Conservation (phyloP, 1,140 invertebrate species). For the Drosophila mojavensis region DNA sequence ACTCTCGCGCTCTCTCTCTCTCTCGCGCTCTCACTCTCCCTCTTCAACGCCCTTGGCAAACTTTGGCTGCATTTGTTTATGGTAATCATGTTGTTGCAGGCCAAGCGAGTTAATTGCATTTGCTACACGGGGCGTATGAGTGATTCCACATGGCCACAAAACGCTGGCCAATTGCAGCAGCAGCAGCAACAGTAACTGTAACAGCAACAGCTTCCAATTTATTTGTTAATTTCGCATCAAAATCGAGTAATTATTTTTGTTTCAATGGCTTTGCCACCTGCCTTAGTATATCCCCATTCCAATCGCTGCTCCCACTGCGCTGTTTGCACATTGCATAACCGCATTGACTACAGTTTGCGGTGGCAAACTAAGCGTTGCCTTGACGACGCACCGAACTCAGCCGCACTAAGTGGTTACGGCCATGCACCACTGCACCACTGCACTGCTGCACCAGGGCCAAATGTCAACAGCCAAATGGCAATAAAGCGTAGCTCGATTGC, state of each 20-base stretch:
- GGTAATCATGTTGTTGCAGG: slow-evolving; percentile 20
- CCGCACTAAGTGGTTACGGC: slow-evolving; percentile 31
- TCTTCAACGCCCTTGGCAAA: not conserved
- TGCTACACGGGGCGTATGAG: slow-evolving; percentile 14
- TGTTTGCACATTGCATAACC: slow-evolving; percentile 13
- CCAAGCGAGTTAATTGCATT: slow-evolving; percentile 28
- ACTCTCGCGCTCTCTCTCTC: not conserved
- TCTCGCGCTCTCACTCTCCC: not conserved
- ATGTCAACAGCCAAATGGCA: slow-evolving; percentile 13
- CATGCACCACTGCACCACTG: slow-evolving; percentile 26
- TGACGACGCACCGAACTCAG: slow-evolving; percentile 20
- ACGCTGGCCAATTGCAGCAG: slow-evolving; percentile 15
- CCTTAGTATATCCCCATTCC: not conserved
- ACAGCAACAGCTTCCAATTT: slow-evolving; percentile 14
- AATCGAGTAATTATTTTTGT: slow-evolving; percentile 70
- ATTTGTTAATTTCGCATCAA: slow-evolving; percentile 66
- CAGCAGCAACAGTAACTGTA: slow-evolving; percentile 28
- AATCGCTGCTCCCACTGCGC: not conserved
- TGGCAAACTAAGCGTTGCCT: slow-evolving; percentile 43
- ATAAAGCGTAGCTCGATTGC: slow-evolving; percentile 8
- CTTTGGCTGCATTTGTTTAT: slow-evolving; percentile 6
- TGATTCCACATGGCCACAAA: slow-evolving; percentile 6
- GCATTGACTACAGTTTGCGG: slow-evolving; percentile 28
- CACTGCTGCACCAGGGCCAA: slow-evolving; percentile 7
- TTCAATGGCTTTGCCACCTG: slow-evolving; percentile 10